Evolutionary conservation across 30 jellyfish, hydroid and myxozoan genomes (phyloP), one percentile per base, ranked within the genome.

Genomic region (Hydra vulgaris): DNA sequence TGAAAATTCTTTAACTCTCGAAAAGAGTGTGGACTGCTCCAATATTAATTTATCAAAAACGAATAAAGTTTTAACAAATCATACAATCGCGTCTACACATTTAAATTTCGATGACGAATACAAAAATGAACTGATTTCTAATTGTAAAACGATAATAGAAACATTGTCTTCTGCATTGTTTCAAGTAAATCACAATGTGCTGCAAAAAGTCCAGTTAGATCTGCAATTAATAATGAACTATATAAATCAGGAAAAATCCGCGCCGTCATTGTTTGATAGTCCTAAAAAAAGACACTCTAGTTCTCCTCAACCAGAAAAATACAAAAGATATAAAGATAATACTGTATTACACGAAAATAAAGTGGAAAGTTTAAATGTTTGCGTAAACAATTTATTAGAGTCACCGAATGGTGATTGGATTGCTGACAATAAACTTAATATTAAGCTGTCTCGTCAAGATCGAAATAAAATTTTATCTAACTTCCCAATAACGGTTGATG

Each of bases 181-280:
- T 22, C 71, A 71, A 23, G 87, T 80, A 4, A 79, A 66, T 5
- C 21, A 80, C 81, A 66, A n/a, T 18, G 54, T 80, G 84, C 26
- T 80, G 54, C 87, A 80, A 27, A 80, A 80, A 70, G 87, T 80
- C 25, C 69, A 80, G 23, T 24, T 80, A 18, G 87, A 80, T 71
- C 27, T 80, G 40, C 87, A 80, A 70, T 27, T 80, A 0, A 70
- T 80, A 26, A 18, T 80, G 84, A 80, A 80, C 19, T 74, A 80
- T 26, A 80, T 80, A 23, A 70, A 80, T n/a, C 71, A 61, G 3
- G 87, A 80, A 66, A 20, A 27, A 8, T 25, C 87, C 17, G 66
- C 61, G 26, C 22, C 67, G 1, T 80, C 87, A 4, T 18, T 7
- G 54, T 18, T 12, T 26, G 18, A 8, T 70, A 17, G 7, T 22